Base-by-base conservation (phyloP, 2,888 invertebrate species). In the Caenorhabditis sp. region DNA sequence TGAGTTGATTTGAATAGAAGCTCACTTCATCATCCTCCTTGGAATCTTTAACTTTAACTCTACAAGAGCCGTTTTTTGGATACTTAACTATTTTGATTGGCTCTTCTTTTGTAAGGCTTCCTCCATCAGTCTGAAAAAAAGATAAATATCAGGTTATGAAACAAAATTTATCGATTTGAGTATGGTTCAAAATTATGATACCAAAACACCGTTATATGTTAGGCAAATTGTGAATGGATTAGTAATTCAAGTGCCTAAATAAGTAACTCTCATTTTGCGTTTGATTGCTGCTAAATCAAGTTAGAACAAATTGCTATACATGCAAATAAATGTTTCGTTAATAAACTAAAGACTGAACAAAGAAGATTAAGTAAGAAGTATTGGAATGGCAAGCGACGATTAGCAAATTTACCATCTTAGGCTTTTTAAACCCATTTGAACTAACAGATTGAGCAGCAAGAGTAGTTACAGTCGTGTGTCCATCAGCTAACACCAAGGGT, bases 41-140 rank as follows among this genome's bases (percentile, higher is more conserved):
- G n/a, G 40, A 1, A 8, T 80, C 71, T 15, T 81, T 81, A 15
- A 71, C 60, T 67, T 81, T 81, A 26, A 76, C 69, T 55, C 81
- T 80, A 28, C 72, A 76, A 2, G 82, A 80, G 47, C 83, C 82
- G 65, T 76, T 82, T 18, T 79, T 85, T 24, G 72, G 81, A 65
- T 84, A 87, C 61, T 87, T 87, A 84, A 85, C 84, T 24, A 83
- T 70, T 79, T 86, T 87, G 20, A 86, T 83, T 0, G 80, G 78
- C 18, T 82, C 84, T 55, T 87, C 87, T 47, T 69, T 77, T n/a
- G 79, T 69, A n/a, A 74, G 61, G 22, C 80, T 80, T 26, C 79
- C 79, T 24, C 71, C 76, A 51, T 82, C 82, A 32, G 82, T 82
- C 82, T 82, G 56, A 76, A 81, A n/a, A 24, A 40, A 53, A 35